Percentiles rank a stretch among this genome's conserved stretches.
Evolutionary conservation across 2,888 invertebrate species (phyloP).

Genomic region (Amiota minor): DNA sequence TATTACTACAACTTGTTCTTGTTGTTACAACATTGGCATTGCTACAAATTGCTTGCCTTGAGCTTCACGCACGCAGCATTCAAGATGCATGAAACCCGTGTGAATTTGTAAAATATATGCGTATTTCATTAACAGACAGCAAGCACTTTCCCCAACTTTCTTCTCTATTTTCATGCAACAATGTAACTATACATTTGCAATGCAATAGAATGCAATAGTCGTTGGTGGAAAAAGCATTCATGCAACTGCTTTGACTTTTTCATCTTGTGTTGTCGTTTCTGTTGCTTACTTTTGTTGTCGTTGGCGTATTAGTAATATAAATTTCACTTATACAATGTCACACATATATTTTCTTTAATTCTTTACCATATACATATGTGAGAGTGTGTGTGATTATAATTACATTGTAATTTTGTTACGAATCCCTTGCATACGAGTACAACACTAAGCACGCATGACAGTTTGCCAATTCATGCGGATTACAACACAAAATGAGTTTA

Average conservation of each 20-base stretch:
- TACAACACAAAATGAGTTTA: constrained; percentile 65
- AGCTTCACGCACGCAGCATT: not conserved
- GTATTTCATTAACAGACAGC: constrained; percentile 2
- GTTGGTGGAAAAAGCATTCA: not conserved
- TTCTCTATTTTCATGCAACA: not conserved
- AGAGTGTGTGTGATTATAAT: constrained; percentile 45
- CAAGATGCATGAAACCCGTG: not conserved
- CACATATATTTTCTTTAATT: not conserved
- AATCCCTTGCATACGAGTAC: constrained; percentile 42
- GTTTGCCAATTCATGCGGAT: constrained; percentile 61
- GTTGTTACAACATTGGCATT: no score
- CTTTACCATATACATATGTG: not conserved
- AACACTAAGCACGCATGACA: constrained; percentile 55
- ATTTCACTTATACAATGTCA: constrained; percentile 15
- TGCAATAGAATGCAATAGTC: constrained; percentile 2
- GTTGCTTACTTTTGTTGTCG: constrained; percentile 46
- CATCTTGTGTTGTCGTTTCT: constrained; percentile 37
- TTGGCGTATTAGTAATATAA: constrained; percentile 28
- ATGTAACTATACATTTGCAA: not conserved
- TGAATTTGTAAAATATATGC: not conserved
- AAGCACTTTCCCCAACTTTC: not conserved
- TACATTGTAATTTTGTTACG: constrained; percentile 55
- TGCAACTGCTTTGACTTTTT: not conserved
- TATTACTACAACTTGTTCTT: no score
- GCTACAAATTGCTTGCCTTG: no score